Conservation (phyloP, 2,888 invertebrate genomes). For the Cactoblastis cactorum region DNA sequence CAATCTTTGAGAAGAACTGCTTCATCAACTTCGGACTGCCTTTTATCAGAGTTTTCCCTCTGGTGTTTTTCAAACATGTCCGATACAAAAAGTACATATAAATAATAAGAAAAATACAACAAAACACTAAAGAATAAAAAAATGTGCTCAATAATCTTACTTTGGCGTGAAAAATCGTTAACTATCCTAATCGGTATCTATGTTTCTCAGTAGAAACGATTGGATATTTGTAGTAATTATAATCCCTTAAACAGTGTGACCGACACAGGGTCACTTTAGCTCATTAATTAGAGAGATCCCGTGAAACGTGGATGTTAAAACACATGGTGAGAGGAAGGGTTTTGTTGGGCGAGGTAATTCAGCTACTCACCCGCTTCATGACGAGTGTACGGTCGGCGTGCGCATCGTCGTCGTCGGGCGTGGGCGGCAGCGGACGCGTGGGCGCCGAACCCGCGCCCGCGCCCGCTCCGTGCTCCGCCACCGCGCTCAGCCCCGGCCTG, state of each 20-base stretch:
- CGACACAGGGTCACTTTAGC: not conserved
- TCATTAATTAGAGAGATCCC: constrained; percentile 2
- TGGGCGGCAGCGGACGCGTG: constrained; percentile 95
- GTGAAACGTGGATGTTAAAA: not conserved
- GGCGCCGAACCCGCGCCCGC: constrained; percentile 86
- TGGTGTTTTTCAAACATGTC: constrained; percentile 62
- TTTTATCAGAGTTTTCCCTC: constrained; percentile 65
- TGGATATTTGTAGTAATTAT: not conserved
- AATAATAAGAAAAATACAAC: constrained; percentile 45
- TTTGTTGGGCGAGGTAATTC: not conserved
- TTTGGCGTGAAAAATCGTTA: constrained; percentile 65
- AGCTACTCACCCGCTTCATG: constrained; percentile 90
- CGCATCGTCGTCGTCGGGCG: constrained; percentile 93
- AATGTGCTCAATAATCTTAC: constrained; percentile 72
- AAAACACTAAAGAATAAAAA: constrained; percentile 31
- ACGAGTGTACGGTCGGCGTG: constrained; percentile 92
- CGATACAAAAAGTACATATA: constrained; percentile 69
- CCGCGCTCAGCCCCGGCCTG: constrained; percentile 84
- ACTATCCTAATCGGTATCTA: not conserved
- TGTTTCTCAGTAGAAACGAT: not conserved
- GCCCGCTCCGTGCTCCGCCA: constrained; percentile 70
- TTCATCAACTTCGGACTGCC: constrained; percentile 84
- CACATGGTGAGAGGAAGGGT: not conserved
- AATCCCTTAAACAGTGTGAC: not conserved
- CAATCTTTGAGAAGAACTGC: constrained; percentile 90